Evolutionary conservation across 1,140 invertebrate species (phyloP).

Genomic region (Philopotamus ludificatus): DNA sequence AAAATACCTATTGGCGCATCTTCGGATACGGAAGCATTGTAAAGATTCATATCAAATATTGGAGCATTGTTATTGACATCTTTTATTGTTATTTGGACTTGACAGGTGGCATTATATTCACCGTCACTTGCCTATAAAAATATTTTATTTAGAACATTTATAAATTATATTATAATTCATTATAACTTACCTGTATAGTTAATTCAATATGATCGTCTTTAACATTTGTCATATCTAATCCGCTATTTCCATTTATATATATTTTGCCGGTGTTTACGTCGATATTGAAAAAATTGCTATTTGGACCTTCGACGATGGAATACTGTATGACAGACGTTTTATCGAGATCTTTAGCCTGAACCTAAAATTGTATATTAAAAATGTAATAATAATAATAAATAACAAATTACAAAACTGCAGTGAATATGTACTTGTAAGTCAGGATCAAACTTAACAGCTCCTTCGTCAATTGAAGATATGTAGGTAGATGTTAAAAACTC

Average conservation of each 20-base stretch:
- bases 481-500: conserved; percentile 72
- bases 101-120: conserved; percentile 65
- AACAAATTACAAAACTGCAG: neutral
- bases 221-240: conserved; percentile 63
- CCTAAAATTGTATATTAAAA: conserved; percentile 44
- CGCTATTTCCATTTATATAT: conserved; percentile 60
- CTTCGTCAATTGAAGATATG: conserved; percentile 80
- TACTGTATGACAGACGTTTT: conserved; percentile 79
- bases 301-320: conserved; percentile 66
- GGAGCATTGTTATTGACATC: conserved; percentile 89
- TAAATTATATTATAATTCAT: neutral
- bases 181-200: conserved; percentile 55
- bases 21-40: conserved; percentile 72
- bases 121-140: conserved; percentile 73
- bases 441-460: conserved; percentile 78
- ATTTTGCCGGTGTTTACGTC: conserved; percentile 70
- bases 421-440: conserved; percentile 51
- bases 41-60: conserved; percentile 70
- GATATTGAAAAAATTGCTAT: conserved; percentile 66
- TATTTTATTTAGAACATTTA: neutral
- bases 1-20: conserved; percentile 66
- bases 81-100: conserved; percentile 72
- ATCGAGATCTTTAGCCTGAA: conserved; percentile 76
- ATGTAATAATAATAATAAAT: neutral
- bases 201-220: conserved; percentile 59